Conservation (phyloP, 2,888 invertebrate genomes). For the Lycaena phlaeas region DNA sequence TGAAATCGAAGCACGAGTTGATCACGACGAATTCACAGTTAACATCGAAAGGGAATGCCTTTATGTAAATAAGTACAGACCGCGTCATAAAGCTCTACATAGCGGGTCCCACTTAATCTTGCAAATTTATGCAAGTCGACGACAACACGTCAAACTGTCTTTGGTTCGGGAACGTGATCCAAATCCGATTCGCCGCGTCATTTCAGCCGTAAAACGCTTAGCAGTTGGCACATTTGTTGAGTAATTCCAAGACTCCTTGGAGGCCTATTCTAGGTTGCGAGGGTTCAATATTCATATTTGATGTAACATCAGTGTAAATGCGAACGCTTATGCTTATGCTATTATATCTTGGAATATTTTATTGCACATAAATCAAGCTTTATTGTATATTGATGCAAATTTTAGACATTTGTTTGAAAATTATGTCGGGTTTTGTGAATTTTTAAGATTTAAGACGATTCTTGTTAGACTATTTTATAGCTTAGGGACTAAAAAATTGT, state of each 20-base stretch:
- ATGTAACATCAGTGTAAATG: slow-evolving; percentile 1
- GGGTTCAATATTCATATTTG: slow-evolving; percentile 50
- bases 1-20: not conserved
- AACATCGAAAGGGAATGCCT: slow-evolving; percentile 32
- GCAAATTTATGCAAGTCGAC: slow-evolving; percentile 70
- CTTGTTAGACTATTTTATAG: too few species aligned
- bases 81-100: slow-evolving; percentile 28
- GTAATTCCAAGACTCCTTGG: slow-evolving; percentile 49
- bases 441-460: too few species aligned
- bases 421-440: not conserved
- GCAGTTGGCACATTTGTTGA: slow-evolving; percentile 62
- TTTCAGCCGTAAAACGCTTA: slow-evolving; percentile 63
- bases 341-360: not conserved
- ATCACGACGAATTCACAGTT: slow-evolving; percentile 3
- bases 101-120: slow-evolving; percentile 53
- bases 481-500: too few species aligned
- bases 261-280: slow-evolving; percentile 35
- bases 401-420: not conserved
- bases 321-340: not conserved
- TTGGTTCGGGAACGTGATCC: slow-evolving; percentile 58
- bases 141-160: slow-evolving; percentile 65
- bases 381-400: not conserved
- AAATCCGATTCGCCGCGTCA: slow-evolving; percentile 63
- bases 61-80: slow-evolving; percentile 42
- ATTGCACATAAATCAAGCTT: not conserved